Base-by-base conservation (phyloP, 2,113 vertebrate species). In the Nyctibius bracteatus region DNA sequence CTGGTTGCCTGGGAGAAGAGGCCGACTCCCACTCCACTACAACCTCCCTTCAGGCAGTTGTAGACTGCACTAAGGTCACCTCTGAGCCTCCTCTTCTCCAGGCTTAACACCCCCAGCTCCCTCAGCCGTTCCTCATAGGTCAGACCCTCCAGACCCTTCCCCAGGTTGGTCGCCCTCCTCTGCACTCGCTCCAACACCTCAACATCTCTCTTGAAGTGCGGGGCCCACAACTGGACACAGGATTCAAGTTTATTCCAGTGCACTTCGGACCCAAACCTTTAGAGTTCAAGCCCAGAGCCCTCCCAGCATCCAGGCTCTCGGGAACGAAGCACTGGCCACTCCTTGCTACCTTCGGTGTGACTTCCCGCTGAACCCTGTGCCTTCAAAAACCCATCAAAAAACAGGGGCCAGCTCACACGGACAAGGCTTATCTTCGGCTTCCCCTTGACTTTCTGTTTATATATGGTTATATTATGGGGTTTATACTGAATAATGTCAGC, bases 291-390 rank as follows among this genome's bases (percentile, higher is more conserved):
- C 10, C 5, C 43, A n/a, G 25, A 81, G 28, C 16, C 24, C n/a
- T 77, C 33, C n/a, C 1, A 6, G 3, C 41, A 33, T 21, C 75
- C 9, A 44, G 52, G 21, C 43, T 51, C 8, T 30, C 0, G 0
- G 43, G 33, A 83, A 55, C 5, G 35, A 58, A 47, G 66, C 7
- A 0, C 37, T 3, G 2, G 16, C 39, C 3, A 1, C 27, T 51
- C 68, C 58, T 87, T 43, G 58, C 75, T 86, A 8, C 63, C 39
- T 58, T 24, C 20, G 37, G 19, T 10, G 3, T 27, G 54, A 73
- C 67, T 90, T 86, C 22, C 44, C 72, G 22, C 43, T 93, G 65
- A 93, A 84, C 52, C 24, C 51, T 28, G 24, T 7, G 46, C 77
- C 59, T 85, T 52, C 6, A 43, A 39, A 87, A 85, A 91, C 7